Conservation (phyloP, 2,888 invertebrate species). For the Bombylius major region DNA sequence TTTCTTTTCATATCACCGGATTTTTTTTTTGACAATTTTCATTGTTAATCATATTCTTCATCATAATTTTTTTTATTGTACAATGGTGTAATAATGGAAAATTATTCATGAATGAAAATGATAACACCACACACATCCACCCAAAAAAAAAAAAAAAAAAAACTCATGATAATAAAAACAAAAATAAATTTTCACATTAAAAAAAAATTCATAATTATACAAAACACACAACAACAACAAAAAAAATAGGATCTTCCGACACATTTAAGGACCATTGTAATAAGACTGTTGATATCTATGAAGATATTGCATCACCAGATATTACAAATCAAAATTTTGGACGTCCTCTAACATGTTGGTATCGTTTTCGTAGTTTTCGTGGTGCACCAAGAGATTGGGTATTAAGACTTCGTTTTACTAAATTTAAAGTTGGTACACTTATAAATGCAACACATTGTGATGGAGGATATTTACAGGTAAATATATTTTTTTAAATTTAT, state of each 20-base stretch:
- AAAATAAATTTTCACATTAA: no score
- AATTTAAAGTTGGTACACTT: slow-evolving; percentile 80
- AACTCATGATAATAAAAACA: no score
- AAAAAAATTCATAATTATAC: no score
- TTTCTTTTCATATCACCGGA: no score
- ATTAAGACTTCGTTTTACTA: slow-evolving; percentile 76
- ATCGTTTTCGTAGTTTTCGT: slow-evolving; percentile 76
- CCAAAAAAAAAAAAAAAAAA: no score
- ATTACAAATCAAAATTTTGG: slow-evolving; percentile 72
- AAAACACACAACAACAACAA: not conserved
- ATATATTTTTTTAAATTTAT: not conserved
- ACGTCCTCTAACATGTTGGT: slow-evolving; percentile 77
- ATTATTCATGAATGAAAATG: no score
- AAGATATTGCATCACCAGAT: slow-evolving; percentile 79
- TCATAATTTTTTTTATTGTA: no score
- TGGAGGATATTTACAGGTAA: slow-evolving; percentile 79
- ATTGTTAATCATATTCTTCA: no score
- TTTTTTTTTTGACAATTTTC: no score
- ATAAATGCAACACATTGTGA: slow-evolving; percentile 79
- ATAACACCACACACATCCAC: no score
- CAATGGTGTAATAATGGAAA: no score
- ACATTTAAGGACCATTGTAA: slow-evolving; percentile 70
- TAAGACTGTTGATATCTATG: slow-evolving; percentile 87
- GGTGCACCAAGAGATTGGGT: slow-evolving; percentile 86
- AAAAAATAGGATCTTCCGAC: slow-evolving; percentile 23